Evolutionary conservation across 2,888 invertebrate species (phyloP).

Genomic region (Plagodis dolabraria): DNA sequence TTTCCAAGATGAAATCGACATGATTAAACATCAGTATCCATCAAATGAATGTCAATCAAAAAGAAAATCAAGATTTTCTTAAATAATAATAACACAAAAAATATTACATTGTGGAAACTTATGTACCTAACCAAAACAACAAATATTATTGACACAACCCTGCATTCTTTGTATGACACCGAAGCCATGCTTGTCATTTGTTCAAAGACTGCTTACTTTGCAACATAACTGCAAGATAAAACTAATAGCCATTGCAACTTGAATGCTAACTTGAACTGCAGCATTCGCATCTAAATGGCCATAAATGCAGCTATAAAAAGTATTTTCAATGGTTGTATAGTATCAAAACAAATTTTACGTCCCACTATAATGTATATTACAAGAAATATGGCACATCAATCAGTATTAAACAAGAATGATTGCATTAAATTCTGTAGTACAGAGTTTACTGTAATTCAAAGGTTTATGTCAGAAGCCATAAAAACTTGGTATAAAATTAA

Average conservation of each 20-base stretch:
- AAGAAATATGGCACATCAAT: conserved; percentile 23
- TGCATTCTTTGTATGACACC: conserved; percentile 5
- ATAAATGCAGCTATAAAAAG: no score
- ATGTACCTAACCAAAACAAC: not conserved
- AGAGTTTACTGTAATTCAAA: not conserved
- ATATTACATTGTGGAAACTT: not conserved
- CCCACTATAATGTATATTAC: conserved; percentile 5
- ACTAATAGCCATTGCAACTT: not conserved
- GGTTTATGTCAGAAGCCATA: not conserved
- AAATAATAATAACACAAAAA: not conserved
- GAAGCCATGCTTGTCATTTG: not conserved
- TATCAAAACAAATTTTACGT: conserved; percentile 8
- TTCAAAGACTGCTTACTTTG: not conserved
- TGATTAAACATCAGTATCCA: conserved; percentile 2
- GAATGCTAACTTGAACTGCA: no score
- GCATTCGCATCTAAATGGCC: no score
- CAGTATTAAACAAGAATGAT: not conserved
- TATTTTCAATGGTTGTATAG: not conserved
- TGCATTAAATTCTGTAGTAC: not conserved
- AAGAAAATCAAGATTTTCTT: not conserved
- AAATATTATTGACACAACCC: conserved; percentile 8
- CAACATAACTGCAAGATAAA: not conserved
- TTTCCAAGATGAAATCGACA: not conserved
- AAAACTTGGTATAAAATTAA: not conserved
- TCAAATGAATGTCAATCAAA: conserved; percentile 1